Evolutionary conservation across 2,113 vertebrate species (phyloP), one percentile per base, ranked within the genome.

Genomic region (Parus major): DNA sequence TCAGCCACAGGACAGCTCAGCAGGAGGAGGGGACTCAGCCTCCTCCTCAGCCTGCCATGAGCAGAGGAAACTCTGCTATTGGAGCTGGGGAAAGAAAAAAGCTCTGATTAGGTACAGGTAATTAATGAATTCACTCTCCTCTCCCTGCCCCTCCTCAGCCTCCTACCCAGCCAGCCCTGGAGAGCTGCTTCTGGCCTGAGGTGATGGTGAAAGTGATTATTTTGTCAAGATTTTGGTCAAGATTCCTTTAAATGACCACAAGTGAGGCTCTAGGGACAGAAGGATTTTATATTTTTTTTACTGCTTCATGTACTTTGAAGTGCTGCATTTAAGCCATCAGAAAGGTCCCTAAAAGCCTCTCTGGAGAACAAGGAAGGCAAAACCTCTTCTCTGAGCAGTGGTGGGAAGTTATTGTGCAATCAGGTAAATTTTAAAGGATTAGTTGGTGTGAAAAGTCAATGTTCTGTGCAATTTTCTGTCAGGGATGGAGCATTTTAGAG

Each of bases 21-120:
- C 9, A 21, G 47, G 11, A 55, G 41, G 28, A 27, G 13, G 20
- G 18, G 10, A 39, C 17, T 75, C 47, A 6, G 17, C n/a, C 36
- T 65, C 41, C 64, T 63, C 39, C 73, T 81, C 61, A 52, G 36
- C n/a, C 50, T 73, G 21, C 24, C 25, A 2, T 0, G 12, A 50
- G 27, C 28, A 53, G 3, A 44, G 61, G 7, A 66, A 71, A 11
- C 66, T 53, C 19, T 5, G 1, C 39, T 41, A 0, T 1, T 39
- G 53, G 44, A 50, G 15, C 8, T 71, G 63, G 44, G 72, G 4
- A n/a, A 31, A 50, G 47, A 25, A 55, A 15, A 1, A 8, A 57
- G 3, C 12, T 19, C 41, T 25, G 15, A 4, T 16, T 22, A 72
- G 49, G 18, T 23, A 6, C 4, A 33, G 14, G 11, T 7, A 50